These are phyloP conservation scores for Podocnemis expansa DNA, from an alignment of 2,113 vertebrate species.

Conservation along the genomic window DNA sequence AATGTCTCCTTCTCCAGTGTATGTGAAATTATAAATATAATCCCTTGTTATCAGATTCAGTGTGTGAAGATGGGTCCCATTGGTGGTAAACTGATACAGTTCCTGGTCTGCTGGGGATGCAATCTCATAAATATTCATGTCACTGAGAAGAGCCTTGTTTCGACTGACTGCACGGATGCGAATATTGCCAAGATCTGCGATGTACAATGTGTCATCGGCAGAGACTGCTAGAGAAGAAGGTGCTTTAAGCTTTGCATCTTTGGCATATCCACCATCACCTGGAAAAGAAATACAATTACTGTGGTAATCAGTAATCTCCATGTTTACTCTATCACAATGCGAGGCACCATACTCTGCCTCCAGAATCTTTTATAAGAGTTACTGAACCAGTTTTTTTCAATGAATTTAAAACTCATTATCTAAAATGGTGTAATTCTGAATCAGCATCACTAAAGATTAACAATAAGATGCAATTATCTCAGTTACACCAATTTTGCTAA, in stretches of 20 bases:
- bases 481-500: constrained; percentile 68
- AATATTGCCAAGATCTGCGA: constrained; percentile 95
- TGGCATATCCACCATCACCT: constrained; percentile 96
- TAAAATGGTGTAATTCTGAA: constrained; percentile 61
- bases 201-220: constrained; percentile 91
- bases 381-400: constrained; percentile 55
- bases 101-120: constrained; percentile 94
- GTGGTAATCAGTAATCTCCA: constrained; percentile 13
- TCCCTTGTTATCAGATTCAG: constrained; percentile 95
- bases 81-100: constrained; percentile 92
- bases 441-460: constrained; percentile 62
- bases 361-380: constrained; percentile 57
- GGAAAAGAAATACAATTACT: constrained; percentile 29
- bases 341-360: not conserved
- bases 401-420: constrained; percentile 67
- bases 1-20: constrained; percentile 85
- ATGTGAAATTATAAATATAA: constrained; percentile 94
- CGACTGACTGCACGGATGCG: constrained; percentile 90
- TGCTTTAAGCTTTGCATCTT: constrained; percentile 93
- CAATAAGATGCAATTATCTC: constrained; percentile 70
- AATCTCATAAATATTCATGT: constrained; percentile 88
- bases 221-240: constrained; percentile 93
- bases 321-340: not conserved
- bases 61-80: constrained; percentile 93
- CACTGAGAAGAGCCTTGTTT: constrained; percentile 88